phyloP scores from a whole-genome alignment of 2,797 vertebrate species.

The Luscinia megarhynchos region DNA sequence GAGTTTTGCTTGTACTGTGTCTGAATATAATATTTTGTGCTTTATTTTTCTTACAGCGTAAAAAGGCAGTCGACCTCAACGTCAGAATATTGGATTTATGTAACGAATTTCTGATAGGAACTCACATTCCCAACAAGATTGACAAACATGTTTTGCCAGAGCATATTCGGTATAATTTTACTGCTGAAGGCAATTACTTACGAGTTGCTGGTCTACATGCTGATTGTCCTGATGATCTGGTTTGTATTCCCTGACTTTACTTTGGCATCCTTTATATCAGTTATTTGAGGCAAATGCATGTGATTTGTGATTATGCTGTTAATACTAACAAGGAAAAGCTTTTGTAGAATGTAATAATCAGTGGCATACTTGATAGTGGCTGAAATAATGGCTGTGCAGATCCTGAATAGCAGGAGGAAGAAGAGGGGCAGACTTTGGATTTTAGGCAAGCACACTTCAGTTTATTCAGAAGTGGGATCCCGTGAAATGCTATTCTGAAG shows the following conservation, averaged over 20 bases:
- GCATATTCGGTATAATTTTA: slow-evolving; percentile 86
- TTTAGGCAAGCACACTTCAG: background rate
- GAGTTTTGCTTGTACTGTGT: background rate
- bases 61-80: slow-evolving; percentile 89
- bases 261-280: background rate
- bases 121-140: slow-evolving; percentile 90
- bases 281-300: background rate
- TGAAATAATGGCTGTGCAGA: background rate
- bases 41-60: slow-evolving; percentile 81
- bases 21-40: background rate
- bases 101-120: slow-evolving; percentile 87
- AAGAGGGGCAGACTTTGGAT: background rate
- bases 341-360: background rate
- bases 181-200: slow-evolving; percentile 83
- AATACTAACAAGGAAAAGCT: background rate
- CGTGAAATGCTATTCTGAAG: background rate
- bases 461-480: background rate
- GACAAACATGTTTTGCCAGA: slow-evolving; percentile 86
- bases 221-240: slow-evolving; percentile 89
- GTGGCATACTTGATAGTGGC: background rate
- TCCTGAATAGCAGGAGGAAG: background rate
- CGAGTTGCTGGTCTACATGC: slow-evolving; percentile 88
- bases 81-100: slow-evolving; percentile 92
- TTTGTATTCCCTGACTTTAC: slow-evolving; percentile 54
- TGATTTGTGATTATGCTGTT: background rate